phyloP scores from a whole-genome alignment of 1,140 invertebrate genomes.

The Megalopta genalis region DNA sequence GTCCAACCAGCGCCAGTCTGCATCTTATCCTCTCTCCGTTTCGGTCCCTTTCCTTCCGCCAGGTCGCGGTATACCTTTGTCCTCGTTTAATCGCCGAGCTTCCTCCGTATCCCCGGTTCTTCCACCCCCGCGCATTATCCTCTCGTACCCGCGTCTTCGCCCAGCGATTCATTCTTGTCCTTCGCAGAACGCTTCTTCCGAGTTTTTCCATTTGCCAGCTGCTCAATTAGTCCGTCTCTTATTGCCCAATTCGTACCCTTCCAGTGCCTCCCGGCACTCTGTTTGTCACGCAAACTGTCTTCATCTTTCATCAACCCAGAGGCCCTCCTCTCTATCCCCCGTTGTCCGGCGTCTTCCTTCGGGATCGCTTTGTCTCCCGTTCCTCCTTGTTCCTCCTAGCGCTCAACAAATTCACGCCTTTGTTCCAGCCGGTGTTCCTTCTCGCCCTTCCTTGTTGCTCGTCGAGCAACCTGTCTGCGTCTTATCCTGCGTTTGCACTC shows the following conservation, averaged over 20 bases:
- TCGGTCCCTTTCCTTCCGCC: slow-evolving; percentile 8
- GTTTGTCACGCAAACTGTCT: slow-evolving; percentile 21
- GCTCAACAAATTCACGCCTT: slow-evolving; percentile 23
- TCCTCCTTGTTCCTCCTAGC: not conserved
- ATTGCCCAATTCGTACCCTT: slow-evolving; percentile 12
- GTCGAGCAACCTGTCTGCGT: slow-evolving; percentile 41
- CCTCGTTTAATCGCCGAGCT: not conserved
- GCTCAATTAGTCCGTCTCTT: slow-evolving; percentile 3
- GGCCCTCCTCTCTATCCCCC: too few species aligned
- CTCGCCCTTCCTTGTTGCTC: slow-evolving; percentile 21
- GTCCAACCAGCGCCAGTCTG: not conserved
- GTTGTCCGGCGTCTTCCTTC: not conserved
- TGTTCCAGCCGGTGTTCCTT: slow-evolving; percentile 33
- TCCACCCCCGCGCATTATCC: not conserved
- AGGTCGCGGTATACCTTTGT: not conserved
- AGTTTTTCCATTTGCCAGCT: not conserved
- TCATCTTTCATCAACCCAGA: slow-evolving; percentile 18
- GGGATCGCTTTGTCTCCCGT: not conserved
- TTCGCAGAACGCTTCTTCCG: slow-evolving; percentile 14
- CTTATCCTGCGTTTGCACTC: slow-evolving; percentile 35
- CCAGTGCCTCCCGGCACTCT: slow-evolving; percentile 7
- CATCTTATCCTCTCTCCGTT: slow-evolving; percentile 26
- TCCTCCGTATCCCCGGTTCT: slow-evolving; percentile 20
- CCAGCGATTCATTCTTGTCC: slow-evolving; percentile 16
- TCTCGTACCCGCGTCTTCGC: not conserved